A percentile compares a stretch with the other conserved stretches of the same genome.
phyloP scores from a whole-genome alignment of 2,888 invertebrate genomes.

The Xestia c-nigrum region DNA sequence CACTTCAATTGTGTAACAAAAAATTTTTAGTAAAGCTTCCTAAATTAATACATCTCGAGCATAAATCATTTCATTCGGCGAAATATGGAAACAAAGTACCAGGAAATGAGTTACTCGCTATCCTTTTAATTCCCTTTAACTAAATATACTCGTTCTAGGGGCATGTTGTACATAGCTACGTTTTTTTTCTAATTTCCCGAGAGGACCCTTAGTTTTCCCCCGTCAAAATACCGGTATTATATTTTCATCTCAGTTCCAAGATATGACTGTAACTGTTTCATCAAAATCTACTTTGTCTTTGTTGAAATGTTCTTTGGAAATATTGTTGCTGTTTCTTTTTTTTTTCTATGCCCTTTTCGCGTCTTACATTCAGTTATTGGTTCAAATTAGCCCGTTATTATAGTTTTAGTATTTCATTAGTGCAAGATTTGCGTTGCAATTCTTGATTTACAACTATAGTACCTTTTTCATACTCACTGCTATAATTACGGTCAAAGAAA shows the following conservation, averaged over 20 bases:
- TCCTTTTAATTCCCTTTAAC: slow-evolving; percentile 45
- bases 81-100: slow-evolving; percentile 24
- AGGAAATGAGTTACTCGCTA: slow-evolving; percentile 23
- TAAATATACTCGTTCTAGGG: slow-evolving; percentile 46
- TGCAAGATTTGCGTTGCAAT: background rate
- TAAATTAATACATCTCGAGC: background rate
- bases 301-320: slow-evolving; percentile 24
- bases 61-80: background rate
- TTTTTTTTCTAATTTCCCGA: slow-evolving; percentile 63
- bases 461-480: background rate
- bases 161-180: slow-evolving; percentile 35
- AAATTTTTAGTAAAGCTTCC: too few relatives aligned
- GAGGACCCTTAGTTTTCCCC: slow-evolving; percentile 53
- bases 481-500: background rate
- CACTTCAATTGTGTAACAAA: too few relatives aligned
- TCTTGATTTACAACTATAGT: background rate
- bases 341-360: background rate
- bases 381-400: background rate
- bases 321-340: background rate
- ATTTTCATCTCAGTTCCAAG: slow-evolving; percentile 53
- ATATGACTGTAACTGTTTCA: slow-evolving; percentile 47
- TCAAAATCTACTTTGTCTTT: slow-evolving; percentile 54
- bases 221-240: slow-evolving; percentile 63
- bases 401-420: background rate
- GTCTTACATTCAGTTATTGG: background rate